A percentile compares a stretch with the other conserved stretches of the same genome.
These are phyloP conservation scores for Aproaerema taeniolella DNA, from an alignment of 2,888 invertebrate species.

Conservation along the genomic window DNA sequence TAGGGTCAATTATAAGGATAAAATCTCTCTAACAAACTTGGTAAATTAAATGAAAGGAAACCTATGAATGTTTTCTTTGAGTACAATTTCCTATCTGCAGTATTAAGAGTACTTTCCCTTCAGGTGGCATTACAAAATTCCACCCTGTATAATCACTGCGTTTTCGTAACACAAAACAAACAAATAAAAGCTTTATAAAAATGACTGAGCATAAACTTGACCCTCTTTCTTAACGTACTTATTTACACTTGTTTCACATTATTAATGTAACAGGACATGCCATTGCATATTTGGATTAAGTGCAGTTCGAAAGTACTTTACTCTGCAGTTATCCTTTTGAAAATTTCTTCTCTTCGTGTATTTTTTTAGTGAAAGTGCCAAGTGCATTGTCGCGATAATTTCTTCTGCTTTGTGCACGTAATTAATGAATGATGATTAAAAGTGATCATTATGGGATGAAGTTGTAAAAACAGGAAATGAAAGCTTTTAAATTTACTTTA, in stretches of 20 bases:
- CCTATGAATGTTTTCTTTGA: too few species aligned
- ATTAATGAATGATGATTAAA: constrained; percentile 15
- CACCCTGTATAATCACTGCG: too few species aligned
- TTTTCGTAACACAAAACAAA: too few species aligned
- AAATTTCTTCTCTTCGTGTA: constrained; percentile 1
- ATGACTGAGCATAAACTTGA: constrained; percentile 6
- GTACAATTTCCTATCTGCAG: too few species aligned
- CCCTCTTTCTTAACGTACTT: too few species aligned
- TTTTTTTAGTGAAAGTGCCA: constrained; percentile 11
- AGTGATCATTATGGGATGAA: constrained; percentile 16
- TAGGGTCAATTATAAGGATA: too few species aligned
- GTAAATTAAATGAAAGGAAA: too few species aligned
- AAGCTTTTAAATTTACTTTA: constrained; percentile 25
- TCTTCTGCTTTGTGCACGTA: constrained; percentile 1
- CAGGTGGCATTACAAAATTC: too few species aligned
- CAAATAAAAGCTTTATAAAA: too few species aligned
- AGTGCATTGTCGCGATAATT: constrained; percentile 1
- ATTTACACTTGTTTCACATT: too few species aligned
- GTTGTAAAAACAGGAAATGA: constrained; percentile 25
- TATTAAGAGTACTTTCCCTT: too few species aligned
- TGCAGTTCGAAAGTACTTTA: constrained; percentile 2
- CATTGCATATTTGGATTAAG: constrained; percentile 8
- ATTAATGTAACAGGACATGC: constrained; percentile 6
- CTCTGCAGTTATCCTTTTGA: neutral
- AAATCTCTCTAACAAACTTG: too few species aligned